Percentiles rank a stretch among this genome's conserved stretches.
These are phyloP conservation scores for Parauchenoglanis punctatus DNA, from an alignment of 2,797 vertebrate genomes.

Conservation along the genomic window DNA sequence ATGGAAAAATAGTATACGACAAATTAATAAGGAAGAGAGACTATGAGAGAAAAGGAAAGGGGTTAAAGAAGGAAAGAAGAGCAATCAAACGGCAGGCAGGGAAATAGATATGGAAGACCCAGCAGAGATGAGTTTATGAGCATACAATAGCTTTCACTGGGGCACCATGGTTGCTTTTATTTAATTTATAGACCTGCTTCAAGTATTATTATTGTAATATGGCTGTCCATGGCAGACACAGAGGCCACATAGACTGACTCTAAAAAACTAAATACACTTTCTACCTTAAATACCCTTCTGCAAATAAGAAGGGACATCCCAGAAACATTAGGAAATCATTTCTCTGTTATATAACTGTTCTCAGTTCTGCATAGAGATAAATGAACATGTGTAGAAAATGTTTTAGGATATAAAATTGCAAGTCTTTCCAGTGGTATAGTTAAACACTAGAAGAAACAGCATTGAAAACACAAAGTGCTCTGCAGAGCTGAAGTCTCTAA, in stretches of 20 bases:
- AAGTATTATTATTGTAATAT: constrained; percentile 51
- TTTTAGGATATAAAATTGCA: not conserved
- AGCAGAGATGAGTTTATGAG: constrained; percentile 56
- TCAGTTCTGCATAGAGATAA: constrained; percentile 1
- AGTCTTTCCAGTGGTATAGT: not conserved
- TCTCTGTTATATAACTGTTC: not conserved
- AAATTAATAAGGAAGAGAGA: constrained; percentile 64
- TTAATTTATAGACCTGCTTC: constrained; percentile 58
- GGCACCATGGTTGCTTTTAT: constrained; percentile 44
- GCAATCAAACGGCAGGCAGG: constrained; percentile 19
- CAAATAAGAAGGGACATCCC: not conserved
- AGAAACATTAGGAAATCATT: not conserved
- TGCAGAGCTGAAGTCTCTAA: not conserved
- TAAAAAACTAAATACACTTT: not conserved
- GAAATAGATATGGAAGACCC: constrained; percentile 45
- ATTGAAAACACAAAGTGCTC: not conserved
- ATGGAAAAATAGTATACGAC: constrained; percentile 54
- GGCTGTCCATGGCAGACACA: constrained; percentile 9
- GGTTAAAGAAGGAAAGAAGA: constrained; percentile 29
- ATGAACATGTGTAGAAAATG: not conserved
- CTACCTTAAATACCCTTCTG: not conserved
- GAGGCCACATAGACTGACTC: not conserved
- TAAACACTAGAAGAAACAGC: not conserved
- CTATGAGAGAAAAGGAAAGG: constrained; percentile 48
- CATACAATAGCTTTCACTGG: constrained; percentile 56